Evolutionary conservation across 1,140 invertebrate species (phyloP).

Genomic region (Macrocentrus cingulum): DNA sequence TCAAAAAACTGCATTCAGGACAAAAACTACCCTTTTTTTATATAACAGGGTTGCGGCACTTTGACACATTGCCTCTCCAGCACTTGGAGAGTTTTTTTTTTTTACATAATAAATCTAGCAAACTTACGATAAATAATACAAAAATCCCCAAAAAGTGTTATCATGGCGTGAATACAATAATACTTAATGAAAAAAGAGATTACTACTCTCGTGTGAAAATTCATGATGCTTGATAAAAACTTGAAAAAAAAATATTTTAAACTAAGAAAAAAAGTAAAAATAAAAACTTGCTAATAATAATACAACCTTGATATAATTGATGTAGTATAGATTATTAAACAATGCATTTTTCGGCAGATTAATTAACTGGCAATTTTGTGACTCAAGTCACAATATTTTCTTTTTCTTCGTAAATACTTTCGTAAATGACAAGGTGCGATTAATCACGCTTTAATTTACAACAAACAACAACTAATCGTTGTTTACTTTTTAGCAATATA

Average conservation of each 20-base stretch:
- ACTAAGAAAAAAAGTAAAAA: no score
- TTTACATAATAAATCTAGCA: no score
- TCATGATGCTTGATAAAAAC: conserved; percentile 3
- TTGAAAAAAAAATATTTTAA: background rate
- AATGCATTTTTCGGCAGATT: no score
- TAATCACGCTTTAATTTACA: conserved; percentile 13
- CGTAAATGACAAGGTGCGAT: background rate
- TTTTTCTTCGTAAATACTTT: no score
- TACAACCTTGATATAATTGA: no score
- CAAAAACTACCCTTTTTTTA: conserved; percentile 16
- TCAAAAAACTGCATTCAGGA: conserved; percentile 23
- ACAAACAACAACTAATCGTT: conserved; percentile 12
- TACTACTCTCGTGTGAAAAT: no score
- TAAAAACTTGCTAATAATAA: no score
- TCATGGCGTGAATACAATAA: no score
- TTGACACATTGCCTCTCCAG: conserved; percentile 21
- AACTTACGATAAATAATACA: background rate
- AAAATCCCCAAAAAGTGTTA: conserved; percentile 22
- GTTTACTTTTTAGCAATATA: background rate
- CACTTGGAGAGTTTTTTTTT: conserved; percentile 6
- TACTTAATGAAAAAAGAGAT: no score
- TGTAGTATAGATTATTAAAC: no score
- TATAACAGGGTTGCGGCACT: conserved; percentile 14
- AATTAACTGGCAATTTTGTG: conserved; percentile 3
- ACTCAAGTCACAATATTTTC: no score